A percentile compares a stretch with the other conserved stretches of the same genome.
These are phyloP conservation scores for Drosophila phalerata DNA, from an alignment of 2,888 invertebrate species.

Conservation along the genomic window DNA sequence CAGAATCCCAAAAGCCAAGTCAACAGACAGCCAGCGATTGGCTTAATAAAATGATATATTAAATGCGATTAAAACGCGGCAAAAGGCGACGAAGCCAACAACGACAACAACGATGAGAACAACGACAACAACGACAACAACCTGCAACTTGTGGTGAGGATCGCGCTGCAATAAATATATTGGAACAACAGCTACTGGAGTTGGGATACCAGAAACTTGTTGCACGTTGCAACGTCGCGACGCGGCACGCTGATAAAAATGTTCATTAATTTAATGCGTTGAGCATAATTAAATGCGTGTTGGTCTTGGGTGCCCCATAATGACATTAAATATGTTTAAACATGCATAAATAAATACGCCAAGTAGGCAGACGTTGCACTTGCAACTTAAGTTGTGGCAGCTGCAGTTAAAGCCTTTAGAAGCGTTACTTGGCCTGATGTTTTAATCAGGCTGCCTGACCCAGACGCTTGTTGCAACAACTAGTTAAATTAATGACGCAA, in stretches of 20 bases:
- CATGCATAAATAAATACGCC: constrained; percentile 77
- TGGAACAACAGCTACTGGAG: constrained; percentile 68
- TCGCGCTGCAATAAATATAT: constrained; percentile 73
- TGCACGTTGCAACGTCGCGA: constrained; percentile 11
- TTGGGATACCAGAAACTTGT: constrained; percentile 33
- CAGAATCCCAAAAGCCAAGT: constrained; percentile 19
- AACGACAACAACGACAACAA: constrained; percentile 25
- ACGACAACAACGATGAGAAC: constrained; percentile 21
- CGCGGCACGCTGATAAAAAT: constrained; percentile 62
- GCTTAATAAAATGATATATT: constrained; percentile 81
- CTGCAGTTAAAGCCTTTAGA: constrained; percentile 2
- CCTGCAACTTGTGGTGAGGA: constrained; percentile 35
- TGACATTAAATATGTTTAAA: constrained; percentile 81
- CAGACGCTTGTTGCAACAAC: constrained; percentile 74
- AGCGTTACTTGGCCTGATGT: constrained; percentile 58
- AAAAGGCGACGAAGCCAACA: constrained; percentile 46
- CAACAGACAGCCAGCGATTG: constrained; percentile 53
- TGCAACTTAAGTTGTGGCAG: constrained; percentile 2
- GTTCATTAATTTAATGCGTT: constrained; percentile 80
- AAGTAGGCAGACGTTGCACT: constrained; percentile 6
- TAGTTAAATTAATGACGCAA: constrained; percentile 83
- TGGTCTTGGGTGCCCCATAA: constrained; percentile 71
- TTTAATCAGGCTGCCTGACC: constrained; percentile 76
- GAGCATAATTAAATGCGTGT: constrained; percentile 79
- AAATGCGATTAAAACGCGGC: constrained; percentile 76